phyloP scores from a whole-genome alignment of 92 coral and sea anemone genomes.

The Isaurus tuberculatus region DNA sequence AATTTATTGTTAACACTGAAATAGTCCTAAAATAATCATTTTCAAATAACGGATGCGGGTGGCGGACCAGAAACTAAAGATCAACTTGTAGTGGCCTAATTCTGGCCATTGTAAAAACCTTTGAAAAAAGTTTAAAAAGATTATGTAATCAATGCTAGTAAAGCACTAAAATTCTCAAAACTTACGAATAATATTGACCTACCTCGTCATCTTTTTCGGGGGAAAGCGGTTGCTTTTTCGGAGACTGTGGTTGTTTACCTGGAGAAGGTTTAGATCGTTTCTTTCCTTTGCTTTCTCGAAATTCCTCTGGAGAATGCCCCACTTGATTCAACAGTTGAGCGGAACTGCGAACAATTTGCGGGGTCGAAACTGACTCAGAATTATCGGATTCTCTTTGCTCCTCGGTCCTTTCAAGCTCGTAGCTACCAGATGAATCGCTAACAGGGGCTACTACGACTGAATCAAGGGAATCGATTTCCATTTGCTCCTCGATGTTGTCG shows the following conservation, averaged over 20 bases:
- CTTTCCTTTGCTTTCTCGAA: constrained; percentile 58
- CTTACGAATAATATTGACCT: constrained; percentile 9
- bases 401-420: not conserved
- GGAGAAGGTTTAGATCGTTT: constrained; percentile 51
- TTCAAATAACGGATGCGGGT: too few species aligned
- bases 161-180: not conserved
- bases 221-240: constrained; percentile 69
- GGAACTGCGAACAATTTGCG: constrained; percentile 47
- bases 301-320: constrained; percentile 76
- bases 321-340: constrained; percentile 42
- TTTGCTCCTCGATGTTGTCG: not conserved
- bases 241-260: constrained; percentile 50
- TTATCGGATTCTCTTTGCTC: constrained; percentile 16
- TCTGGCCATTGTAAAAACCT: too few species aligned
- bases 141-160: not conserved
- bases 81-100: too few species aligned
- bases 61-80: too few species aligned
- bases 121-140: not conserved
- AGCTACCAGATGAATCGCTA: not conserved
- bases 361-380: constrained; percentile 38
- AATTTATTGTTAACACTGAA: too few species aligned
- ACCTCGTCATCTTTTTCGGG: constrained; percentile 90
- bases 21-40: too few species aligned
- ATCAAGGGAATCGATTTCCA: constrained; percentile 18
- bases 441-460: not conserved